Evolutionary conservation across 2,888 invertebrate genomes (phyloP), one percentile per base, ranked within the genome.

Genomic region (Dasypolia templi): DNA sequence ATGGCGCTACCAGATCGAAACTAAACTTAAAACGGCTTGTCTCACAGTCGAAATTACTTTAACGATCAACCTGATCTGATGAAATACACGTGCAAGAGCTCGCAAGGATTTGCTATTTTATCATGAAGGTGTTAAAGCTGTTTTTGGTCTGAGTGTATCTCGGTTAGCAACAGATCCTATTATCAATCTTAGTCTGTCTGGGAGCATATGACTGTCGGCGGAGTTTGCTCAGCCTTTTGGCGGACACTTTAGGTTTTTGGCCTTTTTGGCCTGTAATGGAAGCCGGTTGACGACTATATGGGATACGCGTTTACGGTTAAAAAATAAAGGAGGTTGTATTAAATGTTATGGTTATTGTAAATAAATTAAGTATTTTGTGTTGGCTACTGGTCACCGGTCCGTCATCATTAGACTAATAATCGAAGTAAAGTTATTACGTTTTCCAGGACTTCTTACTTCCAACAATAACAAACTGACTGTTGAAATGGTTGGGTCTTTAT

Each of bases 201-300:
- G 77, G 81, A 82, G 85, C 87, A 83, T 88, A 88, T 87, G 89
- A 85, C 84, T 88, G 88, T 89, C 88, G 89, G 86, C 81, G 82
- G 84, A 89, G 88, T 90, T 90, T 89, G 89, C 89, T 88, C 88
- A 87, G 88, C 87, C 89, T 90, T 92, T 91, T 89, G 88, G 87
- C 86, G 86, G 87, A 86, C 83, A 86, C 79, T 85, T 86, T 80
- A 74, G 70, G 83, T 85, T 87, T 86, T 61, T 86, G 81, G 55
- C 69, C 77, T 83, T 87, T 89, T 87, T 86, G 80, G 76, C 75
- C 73, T 87, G 87, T 86, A 87, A 85, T 87, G 81, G 83, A 49
- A 84, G 86, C 75, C 84, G 82, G 81, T 86, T 86, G 86, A 87
- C 82, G 85, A 86, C 79, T 88, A 86, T 85, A 89, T 88, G 83